Evolutionary conservation across 2,888 invertebrate species (phyloP), one percentile per base, ranked within the genome.

Genomic region (Exephanes ischioxanthus): DNA sequence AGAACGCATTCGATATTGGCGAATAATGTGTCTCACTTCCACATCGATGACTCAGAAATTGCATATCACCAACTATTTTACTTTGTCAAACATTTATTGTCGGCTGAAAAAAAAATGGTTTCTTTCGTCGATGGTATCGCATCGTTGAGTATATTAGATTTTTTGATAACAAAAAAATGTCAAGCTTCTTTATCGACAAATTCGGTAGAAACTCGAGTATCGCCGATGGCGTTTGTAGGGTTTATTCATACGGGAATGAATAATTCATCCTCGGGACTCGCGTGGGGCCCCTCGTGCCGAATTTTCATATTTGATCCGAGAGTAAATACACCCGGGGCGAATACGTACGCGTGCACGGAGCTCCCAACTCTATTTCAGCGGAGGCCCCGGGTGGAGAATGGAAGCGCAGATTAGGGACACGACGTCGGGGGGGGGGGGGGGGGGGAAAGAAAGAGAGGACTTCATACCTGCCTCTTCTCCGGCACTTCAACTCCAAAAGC

Each of bases 401-500:
- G 16, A 63, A 63, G 16, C 61, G 26, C 30, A n/a, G 61, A 63
- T 63, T 63, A 63, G 30, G 61, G 58, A 41, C 55, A 72, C 19
- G 19, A 2, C 45, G 45, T 11, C 3, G 37, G 19, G 14, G 0
- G 37, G 33, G 22, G 58, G 22, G 55, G 37, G 19, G 14, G 0
- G 37, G 33, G 22, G 58, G 22, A 72, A 72, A 55, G n/a, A 55
- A 58, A 22, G 55, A 58, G 33, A 55, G 72, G 55, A 58, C 67
- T 77, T 16, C 45, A 75, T 75, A 22, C 19, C 63, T 51, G 48
- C 61, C 68, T 68, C 67, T 14, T 16, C 58, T 4, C 37, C 33
- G 45, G 72, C 48, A 72, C 61, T 48, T 63, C 68, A 33, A 4
- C 61, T 68, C 26, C 48, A 14, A 75, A 75, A 81, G 68, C 67